Base-by-base conservation (phyloP, 2,797 vertebrate species). In the Sylvia borin region DNA sequence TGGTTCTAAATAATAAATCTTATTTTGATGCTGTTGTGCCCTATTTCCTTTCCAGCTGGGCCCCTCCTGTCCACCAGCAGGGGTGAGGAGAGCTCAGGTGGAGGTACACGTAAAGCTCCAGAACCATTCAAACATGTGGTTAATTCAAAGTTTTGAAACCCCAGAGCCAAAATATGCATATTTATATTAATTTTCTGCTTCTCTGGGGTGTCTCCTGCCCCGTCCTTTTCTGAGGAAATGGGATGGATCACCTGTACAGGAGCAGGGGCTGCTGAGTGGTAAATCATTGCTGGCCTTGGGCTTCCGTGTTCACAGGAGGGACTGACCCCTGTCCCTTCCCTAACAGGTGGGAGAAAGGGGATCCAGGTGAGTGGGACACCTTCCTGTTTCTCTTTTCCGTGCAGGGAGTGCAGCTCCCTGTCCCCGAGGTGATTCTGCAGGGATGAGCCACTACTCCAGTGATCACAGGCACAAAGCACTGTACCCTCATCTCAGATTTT, bases 1-100 rank as follows among this genome's bases (percentile, higher is more conserved):
- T 7, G 1, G 83, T 95, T 95, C 91, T 65, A 65, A 95, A 77
- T 74, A 96, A 97, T 96, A 97, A 97, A 96, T 90, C 92, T 89
- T 96, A 95, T 93, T 96, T 97, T 96, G 91, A 88, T 83, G 85
- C 80, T 5, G 3, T 82, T 74, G 84, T 90, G 94, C 86, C 84
- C 94, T 87, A 89, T 77, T 88, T 96, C 94, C 88, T 95, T 94
- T 90, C 77, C 82, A 70, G 71, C 53, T 26, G 1, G 0, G n/a
- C 65, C 83, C 45, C 65, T 78, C 82, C 29, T 47, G 66, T 61
- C 68, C 1, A 0, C 29, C 77, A 65, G 60, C 1, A 1, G 60
- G 76, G 36, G 40, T 26, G 61, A 75, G 53, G 70, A 83, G 85
- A 62, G 70, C 0, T 0, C 40, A 74, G 78, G 70, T 83, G 55